These are phyloP conservation scores for Acanthacorydalis orientalis DNA, from an alignment of 2,888 invertebrate genomes.

Conservation along the genomic window DNA sequence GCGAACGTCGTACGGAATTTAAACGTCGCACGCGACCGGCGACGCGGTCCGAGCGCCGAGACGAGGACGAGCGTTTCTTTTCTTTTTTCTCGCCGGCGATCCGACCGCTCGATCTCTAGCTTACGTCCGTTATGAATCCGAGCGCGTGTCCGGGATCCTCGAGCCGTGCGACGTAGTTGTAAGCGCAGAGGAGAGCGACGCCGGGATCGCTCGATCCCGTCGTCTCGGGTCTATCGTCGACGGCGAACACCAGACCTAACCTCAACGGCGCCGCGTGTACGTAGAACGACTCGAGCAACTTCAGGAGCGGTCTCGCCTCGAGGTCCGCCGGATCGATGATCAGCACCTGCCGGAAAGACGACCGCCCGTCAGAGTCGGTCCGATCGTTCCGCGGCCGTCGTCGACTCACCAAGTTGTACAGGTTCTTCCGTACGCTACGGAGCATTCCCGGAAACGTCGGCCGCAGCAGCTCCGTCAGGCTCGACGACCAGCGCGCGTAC, in stretches of 20 bases:
- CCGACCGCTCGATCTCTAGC: constrained; percentile 2
- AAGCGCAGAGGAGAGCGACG: constrained; percentile 72
- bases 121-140: constrained; percentile 70
- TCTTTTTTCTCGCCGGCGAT: no score
- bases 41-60: no score
- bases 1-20: no score
- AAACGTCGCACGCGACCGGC: no score
- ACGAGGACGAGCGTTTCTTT: no score
- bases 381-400: neutral
- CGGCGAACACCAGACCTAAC: constrained; percentile 72
- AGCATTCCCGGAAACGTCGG: constrained; percentile 99
- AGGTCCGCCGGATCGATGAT: constrained; percentile 68
- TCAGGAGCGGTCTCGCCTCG: constrained; percentile 53
- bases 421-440: constrained; percentile 68
- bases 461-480: constrained; percentile 74
- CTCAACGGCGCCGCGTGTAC: constrained; percentile 81
- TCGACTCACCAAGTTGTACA: constrained; percentile 55
- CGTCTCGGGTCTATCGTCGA: constrained; percentile 34
- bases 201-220: constrained; percentile 52
- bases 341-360: constrained; percentile 41
- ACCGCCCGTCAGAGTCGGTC: neutral
- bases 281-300: constrained; percentile 79
- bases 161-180: constrained; percentile 72
- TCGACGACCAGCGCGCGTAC: constrained; percentile 78
- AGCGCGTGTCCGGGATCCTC: constrained; percentile 61